These are phyloP conservation scores for Trypoxylon attenuatum DNA, from an alignment of 2,888 invertebrate species.

Conservation along the genomic window DNA sequence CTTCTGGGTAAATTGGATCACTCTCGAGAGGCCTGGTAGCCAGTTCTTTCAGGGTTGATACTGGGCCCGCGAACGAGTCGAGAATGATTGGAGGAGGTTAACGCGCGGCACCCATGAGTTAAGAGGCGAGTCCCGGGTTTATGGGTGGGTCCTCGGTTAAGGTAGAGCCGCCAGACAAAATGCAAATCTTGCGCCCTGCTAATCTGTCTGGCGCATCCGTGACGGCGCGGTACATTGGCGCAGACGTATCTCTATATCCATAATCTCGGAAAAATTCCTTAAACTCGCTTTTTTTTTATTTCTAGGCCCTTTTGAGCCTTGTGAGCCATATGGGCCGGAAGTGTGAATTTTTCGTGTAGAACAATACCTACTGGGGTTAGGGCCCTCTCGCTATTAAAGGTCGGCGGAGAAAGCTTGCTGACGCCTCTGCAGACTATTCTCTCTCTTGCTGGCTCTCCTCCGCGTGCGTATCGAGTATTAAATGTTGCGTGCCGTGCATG, in stretches of 20 bases:
- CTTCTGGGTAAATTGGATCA: too few species aligned
- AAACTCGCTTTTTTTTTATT: too few species aligned
- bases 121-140: slow-evolving; percentile 51
- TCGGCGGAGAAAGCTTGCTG: slow-evolving; percentile 42
- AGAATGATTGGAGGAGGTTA: slow-evolving; percentile 38
- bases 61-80: slow-evolving; percentile 31
- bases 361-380: too few species aligned
- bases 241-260: slow-evolving; percentile 48
- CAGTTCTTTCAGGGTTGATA: too few species aligned
- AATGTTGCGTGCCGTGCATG: slow-evolving; percentile 57
- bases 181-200: slow-evolving; percentile 68
- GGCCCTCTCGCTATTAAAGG: slow-evolving; percentile 20
- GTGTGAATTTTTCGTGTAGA: too few species aligned
- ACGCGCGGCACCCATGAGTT: slow-evolving; percentile 49
- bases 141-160: slow-evolving; percentile 58
- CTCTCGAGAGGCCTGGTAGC: too few species aligned
- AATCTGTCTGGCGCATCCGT: slow-evolving; percentile 72
- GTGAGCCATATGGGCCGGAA: too few species aligned
- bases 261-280: too few species aligned
- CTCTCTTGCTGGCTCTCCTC: slow-evolving; percentile 39
- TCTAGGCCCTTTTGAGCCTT: too few species aligned
- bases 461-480: slow-evolving; percentile 60
- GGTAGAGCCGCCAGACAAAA: slow-evolving; percentile 63
- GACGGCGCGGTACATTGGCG: slow-evolving; percentile 67
- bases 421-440: slow-evolving; percentile 66